Conservation (phyloP, 2,113 vertebrate species). For the Petroica traversi region DNA sequence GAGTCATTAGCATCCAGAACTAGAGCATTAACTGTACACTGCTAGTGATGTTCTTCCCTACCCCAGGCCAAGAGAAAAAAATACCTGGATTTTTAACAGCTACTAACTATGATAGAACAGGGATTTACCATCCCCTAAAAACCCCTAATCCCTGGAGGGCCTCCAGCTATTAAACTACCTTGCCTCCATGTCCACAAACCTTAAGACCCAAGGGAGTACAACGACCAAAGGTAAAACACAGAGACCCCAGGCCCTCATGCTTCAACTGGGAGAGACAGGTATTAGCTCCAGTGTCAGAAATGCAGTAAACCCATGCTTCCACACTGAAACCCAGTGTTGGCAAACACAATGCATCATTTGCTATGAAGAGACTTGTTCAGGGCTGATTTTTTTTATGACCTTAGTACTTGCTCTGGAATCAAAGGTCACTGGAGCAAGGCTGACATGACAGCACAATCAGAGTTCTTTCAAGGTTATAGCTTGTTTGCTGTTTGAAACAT, state of each 20-base stretch:
- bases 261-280: neutral
- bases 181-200: neutral
- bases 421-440: neutral
- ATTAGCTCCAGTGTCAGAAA: neutral
- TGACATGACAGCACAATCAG: neutral
- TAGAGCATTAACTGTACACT: neutral
- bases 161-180: neutral
- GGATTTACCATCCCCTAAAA: neutral
- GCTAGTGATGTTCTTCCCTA: neutral
- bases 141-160: accelerated
- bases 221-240: neutral
- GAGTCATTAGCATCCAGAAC: neutral
- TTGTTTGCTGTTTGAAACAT: neutral
- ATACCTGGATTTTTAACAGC: neutral
- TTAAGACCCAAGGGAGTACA: neutral
- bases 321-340: neutral
- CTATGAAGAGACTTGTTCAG: neutral
- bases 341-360: neutral
- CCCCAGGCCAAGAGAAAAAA: neutral
- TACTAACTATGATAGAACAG: neutral
- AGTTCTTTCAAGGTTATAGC: neutral
- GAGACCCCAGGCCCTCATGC: neutral
- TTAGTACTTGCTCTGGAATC: neutral
- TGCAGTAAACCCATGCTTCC: neutral
- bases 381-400: neutral